These are phyloP conservation scores for Cyprinella venusta DNA, from an alignment of 2,797 vertebrate genomes.

Conservation along the genomic window DNA sequence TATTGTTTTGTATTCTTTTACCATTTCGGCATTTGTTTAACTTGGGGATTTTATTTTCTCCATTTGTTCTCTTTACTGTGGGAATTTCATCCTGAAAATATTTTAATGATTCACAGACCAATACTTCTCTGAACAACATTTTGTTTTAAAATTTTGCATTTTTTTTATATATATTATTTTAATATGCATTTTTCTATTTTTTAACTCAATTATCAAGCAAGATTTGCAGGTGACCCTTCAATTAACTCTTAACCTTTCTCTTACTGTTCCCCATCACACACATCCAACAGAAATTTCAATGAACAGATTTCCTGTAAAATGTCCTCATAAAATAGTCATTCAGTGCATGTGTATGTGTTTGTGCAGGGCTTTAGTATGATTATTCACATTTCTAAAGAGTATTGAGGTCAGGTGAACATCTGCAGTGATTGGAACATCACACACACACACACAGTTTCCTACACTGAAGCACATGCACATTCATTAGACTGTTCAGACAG, in stretches of 20 bases:
- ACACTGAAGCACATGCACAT: slow-evolving; percentile 23
- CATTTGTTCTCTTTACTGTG: not conserved
- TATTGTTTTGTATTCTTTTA: not conserved
- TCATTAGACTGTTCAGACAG: not conserved
- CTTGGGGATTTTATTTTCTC: not conserved
- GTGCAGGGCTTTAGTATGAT: slow-evolving; percentile 58
- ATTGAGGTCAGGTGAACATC: slow-evolving; percentile 67
- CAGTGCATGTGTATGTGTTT: not conserved
- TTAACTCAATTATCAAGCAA: not conserved
- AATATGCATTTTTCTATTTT: not conserved
- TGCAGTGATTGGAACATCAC: not conserved
- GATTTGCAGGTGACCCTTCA: not conserved
- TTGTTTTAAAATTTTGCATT: not conserved
- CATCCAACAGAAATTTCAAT: too few species aligned
- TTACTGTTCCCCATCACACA: not conserved
- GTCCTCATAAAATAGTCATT: not conserved
- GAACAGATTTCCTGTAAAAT: not conserved
- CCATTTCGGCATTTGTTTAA: slow-evolving; percentile 13
- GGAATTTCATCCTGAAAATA: not conserved
- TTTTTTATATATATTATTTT: not conserved
- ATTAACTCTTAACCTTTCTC: not conserved
- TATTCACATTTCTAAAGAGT: slow-evolving; percentile 70
- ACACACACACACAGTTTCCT: not conserved
- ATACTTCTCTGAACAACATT: not conserved
- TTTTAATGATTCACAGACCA: not conserved